Conservation (phyloP, 1,140 invertebrate species). For the Ips typographus region DNA sequence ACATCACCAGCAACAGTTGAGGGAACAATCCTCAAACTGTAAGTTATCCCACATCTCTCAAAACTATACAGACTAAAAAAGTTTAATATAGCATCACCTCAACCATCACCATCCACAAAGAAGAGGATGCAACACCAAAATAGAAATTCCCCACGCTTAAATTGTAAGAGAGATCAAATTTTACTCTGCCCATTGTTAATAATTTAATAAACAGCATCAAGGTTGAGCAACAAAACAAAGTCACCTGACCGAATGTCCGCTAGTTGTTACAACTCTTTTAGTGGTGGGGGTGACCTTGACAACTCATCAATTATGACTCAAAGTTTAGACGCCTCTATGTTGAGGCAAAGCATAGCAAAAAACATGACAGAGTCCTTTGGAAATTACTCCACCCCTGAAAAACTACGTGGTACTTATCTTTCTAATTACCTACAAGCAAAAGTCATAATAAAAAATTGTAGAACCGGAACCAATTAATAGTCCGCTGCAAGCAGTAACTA, state of each 20-base stretch:
- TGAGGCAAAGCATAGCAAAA: slow-evolving; percentile 39
- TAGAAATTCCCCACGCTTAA: slow-evolving; percentile 61
- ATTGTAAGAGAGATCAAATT: slow-evolving; percentile 54
- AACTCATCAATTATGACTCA: slow-evolving; percentile 61
- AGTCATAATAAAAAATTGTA: slow-evolving; percentile 25
- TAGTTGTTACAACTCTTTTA: slow-evolving; percentile 61
- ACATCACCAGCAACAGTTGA: slow-evolving; percentile 81
- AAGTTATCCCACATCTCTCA: slow-evolving; percentile 7
- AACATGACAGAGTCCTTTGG: slow-evolving; percentile 14
- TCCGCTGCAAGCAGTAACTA: slow-evolving; percentile 76
- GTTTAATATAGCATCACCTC: slow-evolving; percentile 39
- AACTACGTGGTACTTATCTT: slow-evolving; percentile 6
- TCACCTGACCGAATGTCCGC: slow-evolving; percentile 71
- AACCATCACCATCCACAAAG: slow-evolving; percentile 44
- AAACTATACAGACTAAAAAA: not conserved
- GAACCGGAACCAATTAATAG: slow-evolving; percentile 55
- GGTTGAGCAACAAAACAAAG: slow-evolving; percentile 56
- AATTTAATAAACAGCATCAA: slow-evolving; percentile 32
- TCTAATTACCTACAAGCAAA: not conserved
- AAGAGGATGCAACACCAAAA: slow-evolving; percentile 44
- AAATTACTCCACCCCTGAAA: slow-evolving; percentile 8
- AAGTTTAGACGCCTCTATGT: slow-evolving; percentile 59
- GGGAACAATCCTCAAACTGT: slow-evolving; percentile 56
- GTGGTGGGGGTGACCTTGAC: slow-evolving; percentile 44
- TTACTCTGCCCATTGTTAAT: no score